Evolutionary conservation across 1,140 invertebrate species (phyloP), one percentile per base, ranked within the genome.

Genomic region (Penaeus japonicus): DNA sequence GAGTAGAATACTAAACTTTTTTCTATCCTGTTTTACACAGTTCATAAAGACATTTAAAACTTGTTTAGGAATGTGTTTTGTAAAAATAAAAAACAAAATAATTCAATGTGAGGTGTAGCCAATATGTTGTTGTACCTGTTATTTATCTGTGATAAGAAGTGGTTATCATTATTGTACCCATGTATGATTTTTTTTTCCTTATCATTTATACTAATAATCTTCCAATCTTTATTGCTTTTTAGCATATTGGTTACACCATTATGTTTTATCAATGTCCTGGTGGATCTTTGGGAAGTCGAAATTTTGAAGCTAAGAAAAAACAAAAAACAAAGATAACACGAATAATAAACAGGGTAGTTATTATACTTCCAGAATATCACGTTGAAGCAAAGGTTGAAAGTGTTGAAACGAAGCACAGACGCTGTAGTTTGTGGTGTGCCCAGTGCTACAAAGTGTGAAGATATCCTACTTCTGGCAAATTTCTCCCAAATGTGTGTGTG

Each of bases 111-210:
- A 80, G 77, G 85, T 80, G 85, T 79, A 86, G 77, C 85, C 85
- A 86, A 86, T 86, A 86, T 86, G 85, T 86, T 86, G 85, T 77
- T 77, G 85, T 86, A 86, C 85, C 85, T 86, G 85, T 86, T 86
- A 62, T 86, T 86, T 86, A 75, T 86, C 85, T 86, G 85, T 86
- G 85, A 86, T 86, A 86, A 80, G 53, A 65, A 86, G n/a, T 81
- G 32, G 57, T 55, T 27, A 81, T 35, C 65, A 47, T 73, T 57
- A 59, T 62, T 39, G 53, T 65, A n/a, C 22, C 18, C 54, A 35
- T 62, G 20, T 84, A 35, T n/a, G 22, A 65, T 10, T 70, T 65
- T 47, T 65, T 47, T 12, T 73, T 73, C 27, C 59, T 59, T 53
- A 5, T 53, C 32, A 62, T 84, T 70, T 84, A 27, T 12, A 24